Evolutionary conservation across 2,797 vertebrate species (phyloP).

Genomic region (Eremophila alpestris): DNA sequence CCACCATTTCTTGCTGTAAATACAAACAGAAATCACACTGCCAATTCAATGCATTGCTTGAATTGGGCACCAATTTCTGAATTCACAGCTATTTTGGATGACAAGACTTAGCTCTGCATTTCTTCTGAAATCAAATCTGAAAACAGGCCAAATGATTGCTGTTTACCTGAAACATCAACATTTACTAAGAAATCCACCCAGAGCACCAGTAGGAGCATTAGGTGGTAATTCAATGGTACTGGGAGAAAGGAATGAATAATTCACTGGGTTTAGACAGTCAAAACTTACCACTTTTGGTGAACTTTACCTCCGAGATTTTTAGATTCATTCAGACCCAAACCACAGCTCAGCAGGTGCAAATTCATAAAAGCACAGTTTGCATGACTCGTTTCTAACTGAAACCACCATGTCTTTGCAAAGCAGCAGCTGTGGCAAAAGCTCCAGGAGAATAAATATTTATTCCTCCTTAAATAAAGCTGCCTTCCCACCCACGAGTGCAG

Average conservation of each 20-base stretch:
- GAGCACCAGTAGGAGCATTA: neutral
- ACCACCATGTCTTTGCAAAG: conserved; percentile 45
- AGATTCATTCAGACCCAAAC: conserved; percentile 49
- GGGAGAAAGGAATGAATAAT: conserved; percentile 48
- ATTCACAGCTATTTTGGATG: neutral
- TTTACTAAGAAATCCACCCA: conserved; percentile 25
- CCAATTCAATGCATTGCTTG: neutral
- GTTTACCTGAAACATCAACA: neutral
- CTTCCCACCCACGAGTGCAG: conserved; percentile 49
- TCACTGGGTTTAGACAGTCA: conserved; percentile 11
- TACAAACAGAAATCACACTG: neutral
- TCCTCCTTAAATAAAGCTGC: conserved; percentile 64
- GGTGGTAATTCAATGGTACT: neutral
- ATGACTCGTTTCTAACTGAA: conserved; percentile 21
- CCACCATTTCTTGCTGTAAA: neutral
- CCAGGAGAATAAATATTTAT: conserved; percentile 66
- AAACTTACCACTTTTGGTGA: conserved; percentile 36
- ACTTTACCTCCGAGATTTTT: conserved; percentile 47
- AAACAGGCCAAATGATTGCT: neutral
- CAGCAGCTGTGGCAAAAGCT: conserved; percentile 50
- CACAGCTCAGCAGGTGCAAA: conserved; percentile 63
- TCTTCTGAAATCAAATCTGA: neutral
- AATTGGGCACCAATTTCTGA: neutral
- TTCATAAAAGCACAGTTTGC: conserved; percentile 45
- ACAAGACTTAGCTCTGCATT: neutral